A percentile compares a stretch with the other conserved stretches of the same genome.
Conservation (phyloP, 1,140 invertebrate genomes). For the Drosophila virilis region DNA sequence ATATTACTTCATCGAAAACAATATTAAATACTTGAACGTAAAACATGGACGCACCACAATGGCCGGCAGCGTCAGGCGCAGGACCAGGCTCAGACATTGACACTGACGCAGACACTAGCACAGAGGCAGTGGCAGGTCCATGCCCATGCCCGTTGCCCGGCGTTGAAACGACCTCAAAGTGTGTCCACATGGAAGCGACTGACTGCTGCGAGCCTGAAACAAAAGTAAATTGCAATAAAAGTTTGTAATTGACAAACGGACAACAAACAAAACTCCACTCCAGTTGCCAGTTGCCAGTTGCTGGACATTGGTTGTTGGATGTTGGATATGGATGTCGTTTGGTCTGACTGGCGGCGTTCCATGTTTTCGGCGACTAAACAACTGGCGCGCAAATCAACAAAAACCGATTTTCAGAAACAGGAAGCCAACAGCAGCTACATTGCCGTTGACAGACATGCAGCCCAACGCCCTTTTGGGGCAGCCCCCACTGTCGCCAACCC, state of each 20-base stretch:
- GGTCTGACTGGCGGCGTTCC: slow-evolving; percentile 22
- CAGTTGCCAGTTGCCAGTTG: slow-evolving; percentile 42
- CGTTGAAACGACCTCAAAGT: slow-evolving; percentile 66
- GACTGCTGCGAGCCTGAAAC: slow-evolving; percentile 67
- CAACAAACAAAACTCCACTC: slow-evolving; percentile 81
- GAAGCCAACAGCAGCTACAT: slow-evolving; percentile 55
- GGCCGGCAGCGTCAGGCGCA: slow-evolving; percentile 21
- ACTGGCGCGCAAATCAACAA: slow-evolving; percentile 78
- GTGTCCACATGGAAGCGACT: slow-evolving; percentile 30
- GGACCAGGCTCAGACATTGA: slow-evolving; percentile 24
- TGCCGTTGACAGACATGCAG: slow-evolving; percentile 53
- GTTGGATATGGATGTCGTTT: slow-evolving; percentile 16
- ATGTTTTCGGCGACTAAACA: slow-evolving; percentile 70
- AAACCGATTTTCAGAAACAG: slow-evolving; percentile 79
- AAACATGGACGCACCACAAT: slow-evolving; percentile 61
- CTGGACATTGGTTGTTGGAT: slow-evolving; percentile 27
- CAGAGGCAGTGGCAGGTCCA: neutral
- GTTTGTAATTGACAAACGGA: slow-evolving; percentile 83
- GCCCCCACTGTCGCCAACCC: neutral
- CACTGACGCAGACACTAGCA: neutral
- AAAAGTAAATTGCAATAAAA: slow-evolving; percentile 83
- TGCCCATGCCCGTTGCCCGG: neutral
- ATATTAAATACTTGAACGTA: slow-evolving; percentile 81
- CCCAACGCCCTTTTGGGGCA: slow-evolving; percentile 15
- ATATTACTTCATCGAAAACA: slow-evolving; percentile 81